These are phyloP conservation scores for Tonatia bakeri DNA, from an alignment of 2,113 vertebrate species.

Conservation along the genomic window DNA sequence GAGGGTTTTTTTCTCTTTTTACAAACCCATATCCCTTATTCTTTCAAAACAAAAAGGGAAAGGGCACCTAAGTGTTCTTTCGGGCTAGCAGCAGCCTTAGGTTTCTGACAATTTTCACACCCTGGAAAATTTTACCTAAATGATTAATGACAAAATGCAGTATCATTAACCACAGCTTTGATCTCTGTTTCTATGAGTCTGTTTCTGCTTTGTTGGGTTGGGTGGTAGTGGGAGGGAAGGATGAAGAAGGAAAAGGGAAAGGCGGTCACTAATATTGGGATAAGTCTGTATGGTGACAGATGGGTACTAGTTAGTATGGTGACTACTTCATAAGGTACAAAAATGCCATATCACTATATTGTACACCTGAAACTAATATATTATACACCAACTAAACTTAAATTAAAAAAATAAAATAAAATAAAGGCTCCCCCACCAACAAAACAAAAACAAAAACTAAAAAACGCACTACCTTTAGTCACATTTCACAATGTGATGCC, in stretches of 20 bases:
- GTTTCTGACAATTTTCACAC: not conserved
- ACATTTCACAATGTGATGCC: not conserved
- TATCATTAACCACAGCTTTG: not conserved
- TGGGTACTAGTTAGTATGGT: not conserved
- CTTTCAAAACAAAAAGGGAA: not conserved
- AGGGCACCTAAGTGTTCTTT: constrained; percentile 22
- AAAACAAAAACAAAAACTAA: no score
- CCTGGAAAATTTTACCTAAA: constrained; percentile 9
- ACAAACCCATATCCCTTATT: constrained; percentile 54
- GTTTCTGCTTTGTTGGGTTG: not conserved
- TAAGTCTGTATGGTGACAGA: not conserved
- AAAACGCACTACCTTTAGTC: not conserved
- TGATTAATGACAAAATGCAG: not conserved
- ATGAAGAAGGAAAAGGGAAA: not conserved
- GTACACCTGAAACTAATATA: not conserved
- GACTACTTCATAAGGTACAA: no score
- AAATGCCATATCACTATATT: not conserved
- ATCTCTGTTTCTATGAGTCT: not conserved
- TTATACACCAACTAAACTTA: not conserved
- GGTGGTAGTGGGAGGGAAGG: not conserved
- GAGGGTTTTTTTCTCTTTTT: constrained; percentile 37
- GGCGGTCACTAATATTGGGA: not conserved
- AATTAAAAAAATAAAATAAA: not conserved
- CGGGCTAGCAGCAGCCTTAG: not conserved
- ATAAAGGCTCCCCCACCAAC: not conserved